Evolutionary conservation across 2,113 vertebrate genomes (phyloP), one percentile per base, ranked within the genome.

Genomic region (Lophius piscatorius): DNA sequence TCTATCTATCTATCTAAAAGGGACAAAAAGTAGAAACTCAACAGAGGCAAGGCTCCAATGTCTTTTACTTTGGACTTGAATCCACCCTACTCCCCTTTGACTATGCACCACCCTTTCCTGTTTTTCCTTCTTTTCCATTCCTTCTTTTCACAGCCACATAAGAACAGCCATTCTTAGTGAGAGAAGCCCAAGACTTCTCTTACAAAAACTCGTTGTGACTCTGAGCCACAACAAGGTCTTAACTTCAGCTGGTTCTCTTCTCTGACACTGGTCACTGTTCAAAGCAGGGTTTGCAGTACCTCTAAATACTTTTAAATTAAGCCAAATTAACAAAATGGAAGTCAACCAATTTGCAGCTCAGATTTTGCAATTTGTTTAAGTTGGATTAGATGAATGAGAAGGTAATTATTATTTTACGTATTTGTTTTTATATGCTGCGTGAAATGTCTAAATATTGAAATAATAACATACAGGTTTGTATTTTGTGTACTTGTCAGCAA

Each of bases 41-140:
- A 16, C n/a, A 16, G 9, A 48, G 47, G 60, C 54, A 51, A 8
- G 16, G 47, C 31, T 70, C 23, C 14, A 35, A 46, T 11, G 58
- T 69, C 69, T 44, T 70, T 67, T 76, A 1, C 45, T 56, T 46
- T 41, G 26, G 57, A 40, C 3, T 46, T 47, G 28, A 67, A 29
- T 47, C 69, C 38, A 12, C 51, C 31, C 64, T 36, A 74, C 65
- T 63, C 42, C 38, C 35, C 51, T 73, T 35, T 1, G n/a, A 71
- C 36, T 21, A 46, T 34, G 63, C 36, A 20, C 81, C 73, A 6
- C 86, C 81, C 63, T 82, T 90, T 90, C 81, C 86, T 89, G 85
- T 90, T 89, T 87, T 84, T 84, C 66, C 72, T 70, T 68, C 80
- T 75, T 82, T 83, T 85, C 73, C 78, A 74, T 82, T 74, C 52